Evolutionary conservation across 2,797 vertebrate species (phyloP).

Genomic region (Heliangelus exortis): DNA sequence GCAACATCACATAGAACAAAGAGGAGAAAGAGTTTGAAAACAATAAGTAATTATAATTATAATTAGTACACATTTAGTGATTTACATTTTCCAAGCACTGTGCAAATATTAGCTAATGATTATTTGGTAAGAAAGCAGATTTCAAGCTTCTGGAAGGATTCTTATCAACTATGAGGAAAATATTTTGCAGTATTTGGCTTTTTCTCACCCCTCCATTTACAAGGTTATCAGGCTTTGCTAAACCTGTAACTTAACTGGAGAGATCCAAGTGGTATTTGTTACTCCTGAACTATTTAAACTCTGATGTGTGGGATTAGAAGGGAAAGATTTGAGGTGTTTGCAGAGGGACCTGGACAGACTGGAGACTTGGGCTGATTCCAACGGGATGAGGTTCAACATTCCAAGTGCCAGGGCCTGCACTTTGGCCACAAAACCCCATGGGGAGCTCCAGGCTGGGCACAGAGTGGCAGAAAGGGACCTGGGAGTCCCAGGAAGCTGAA

Average conservation of each 20-base stretch:
- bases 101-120: constrained; percentile 52
- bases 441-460: no score
- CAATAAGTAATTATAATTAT: constrained; percentile 64
- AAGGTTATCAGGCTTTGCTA: neutral
- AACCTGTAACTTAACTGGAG: constrained; percentile 9
- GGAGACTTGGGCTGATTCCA: no score
- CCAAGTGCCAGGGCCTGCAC: no score
- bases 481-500: no score
- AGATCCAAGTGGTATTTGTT: neutral
- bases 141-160: constrained; percentile 41
- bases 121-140: constrained; percentile 64
- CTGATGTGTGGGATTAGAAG: neutral
- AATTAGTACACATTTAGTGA: constrained; percentile 58
- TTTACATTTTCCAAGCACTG: constrained; percentile 46
- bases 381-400: no score
- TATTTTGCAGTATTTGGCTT: neutral
- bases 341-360: no score
- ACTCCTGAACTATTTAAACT: neutral
- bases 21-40: neutral
- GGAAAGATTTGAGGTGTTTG: neutral
- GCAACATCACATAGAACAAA: neutral
- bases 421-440: no score
- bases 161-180: constrained; percentile 36
- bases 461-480: no score
- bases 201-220: neutral